phyloP scores from a whole-genome alignment of 2,797 vertebrate genomes.

The Neostethus bicornis region DNA sequence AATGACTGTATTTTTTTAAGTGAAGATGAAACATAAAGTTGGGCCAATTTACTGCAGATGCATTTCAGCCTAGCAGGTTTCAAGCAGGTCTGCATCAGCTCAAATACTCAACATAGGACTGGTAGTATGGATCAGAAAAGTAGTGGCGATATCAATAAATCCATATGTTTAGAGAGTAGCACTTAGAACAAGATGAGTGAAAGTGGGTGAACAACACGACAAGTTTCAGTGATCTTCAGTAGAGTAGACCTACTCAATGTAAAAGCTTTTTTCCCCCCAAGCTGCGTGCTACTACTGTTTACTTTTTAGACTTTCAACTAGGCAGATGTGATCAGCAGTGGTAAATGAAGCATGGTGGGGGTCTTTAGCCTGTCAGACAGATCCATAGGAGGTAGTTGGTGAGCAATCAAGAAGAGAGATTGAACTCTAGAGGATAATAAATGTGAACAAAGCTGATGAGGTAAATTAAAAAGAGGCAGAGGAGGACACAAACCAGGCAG shows the following conservation, averaged over 20 bases:
- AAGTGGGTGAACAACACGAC: conserved; percentile 23
- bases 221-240: conserved; percentile 24
- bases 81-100: conserved; percentile 32
- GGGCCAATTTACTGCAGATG: conserved; percentile 60
- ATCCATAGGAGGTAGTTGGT: conserved; percentile 18
- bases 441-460: conserved; percentile 21
- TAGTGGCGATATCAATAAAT: conserved; percentile 50
- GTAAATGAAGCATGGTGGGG: conserved; percentile 28
- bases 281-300: conserved; percentile 29
- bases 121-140: conserved; percentile 40
- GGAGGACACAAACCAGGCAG: conserved; percentile 14
- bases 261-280: conserved; percentile 4
- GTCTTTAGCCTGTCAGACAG: conserved; percentile 32
- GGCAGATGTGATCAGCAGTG: conserved; percentile 23
- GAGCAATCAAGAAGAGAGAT: conserved; percentile 25
- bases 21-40: conserved; percentile 10
- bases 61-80: conserved; percentile 39
- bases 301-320: conserved; percentile 17
- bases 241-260: conserved; percentile 17
- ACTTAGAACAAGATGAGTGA: conserved; percentile 12
- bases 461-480: conserved; percentile 24
- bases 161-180: conserved; percentile 38
- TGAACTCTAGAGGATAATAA: conserved; percentile 23
- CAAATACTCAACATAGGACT: conserved; percentile 42
- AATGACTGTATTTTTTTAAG: conserved; percentile 32